Evolutionary conservation across 2,888 invertebrate genomes (phyloP).

Genomic region (Idaea straminata): DNA sequence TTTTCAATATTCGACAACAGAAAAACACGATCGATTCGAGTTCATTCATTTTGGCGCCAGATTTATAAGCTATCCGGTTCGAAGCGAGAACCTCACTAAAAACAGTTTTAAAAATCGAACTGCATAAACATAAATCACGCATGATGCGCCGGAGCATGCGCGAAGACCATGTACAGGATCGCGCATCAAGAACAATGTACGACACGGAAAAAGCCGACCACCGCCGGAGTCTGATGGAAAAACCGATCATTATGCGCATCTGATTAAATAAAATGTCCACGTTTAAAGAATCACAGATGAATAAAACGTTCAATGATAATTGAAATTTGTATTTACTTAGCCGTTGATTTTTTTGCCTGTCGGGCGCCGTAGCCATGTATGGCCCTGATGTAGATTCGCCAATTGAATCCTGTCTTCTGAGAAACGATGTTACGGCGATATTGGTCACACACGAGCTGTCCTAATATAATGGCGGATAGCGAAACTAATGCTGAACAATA

Average conservation of each 20-base stretch:
- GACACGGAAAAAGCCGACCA: conserved; percentile 71
- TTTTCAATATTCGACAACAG: conserved; percentile 49
- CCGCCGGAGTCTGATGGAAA: conserved; percentile 63
- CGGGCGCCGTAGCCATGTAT: conserved; percentile 64
- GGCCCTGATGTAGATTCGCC: conserved; percentile 67
- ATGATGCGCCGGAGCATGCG: conserved; percentile 42
- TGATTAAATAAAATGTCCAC: conserved; percentile 62
- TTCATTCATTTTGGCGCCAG: conserved; percentile 75
- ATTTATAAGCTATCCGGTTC: conserved; percentile 65
- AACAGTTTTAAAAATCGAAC: conserved; percentile 64
- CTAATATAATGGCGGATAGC: conserved; percentile 45
- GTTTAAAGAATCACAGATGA: conserved; percentile 64
- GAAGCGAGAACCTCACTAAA: conserved; percentile 65
- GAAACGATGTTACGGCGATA: conserved; percentile 54
- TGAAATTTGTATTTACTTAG: conserved; percentile 77
- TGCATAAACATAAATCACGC: conserved; percentile 68
- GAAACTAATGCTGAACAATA: neutral
- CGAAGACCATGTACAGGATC: conserved; percentile 32
- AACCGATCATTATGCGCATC: conserved; percentile 74
- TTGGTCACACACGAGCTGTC: conserved; percentile 32
- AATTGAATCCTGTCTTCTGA: conserved; percentile 65
- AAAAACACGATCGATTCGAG: conserved; percentile 57
- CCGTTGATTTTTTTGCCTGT: conserved; percentile 55
- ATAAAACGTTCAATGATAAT: conserved; percentile 75
- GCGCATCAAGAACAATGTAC: conserved; percentile 64